phyloP scores from a whole-genome alignment of 2,797 vertebrate genomes.

The Acrossocheilus fasciatus region DNA sequence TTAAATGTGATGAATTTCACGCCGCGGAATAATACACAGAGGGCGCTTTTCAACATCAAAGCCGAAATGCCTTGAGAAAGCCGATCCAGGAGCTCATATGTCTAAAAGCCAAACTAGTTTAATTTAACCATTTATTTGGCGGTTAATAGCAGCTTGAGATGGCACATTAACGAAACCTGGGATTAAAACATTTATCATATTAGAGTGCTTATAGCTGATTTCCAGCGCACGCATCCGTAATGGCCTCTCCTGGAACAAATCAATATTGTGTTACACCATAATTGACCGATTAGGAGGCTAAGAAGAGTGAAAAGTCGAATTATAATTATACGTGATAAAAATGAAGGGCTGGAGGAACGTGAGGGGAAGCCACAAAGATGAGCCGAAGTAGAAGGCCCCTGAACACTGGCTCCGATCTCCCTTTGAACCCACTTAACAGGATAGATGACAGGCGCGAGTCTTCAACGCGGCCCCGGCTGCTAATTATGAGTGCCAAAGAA shows the following conservation, averaged over 20 bases:
- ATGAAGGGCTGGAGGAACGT: slow-evolving; percentile 66
- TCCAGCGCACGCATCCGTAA: slow-evolving; percentile 82
- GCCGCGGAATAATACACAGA: slow-evolving; percentile 66
- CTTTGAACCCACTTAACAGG: slow-evolving; percentile 72
- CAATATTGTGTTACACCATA: slow-evolving; percentile 81
- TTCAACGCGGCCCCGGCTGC: slow-evolving; percentile 49
- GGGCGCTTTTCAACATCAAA: slow-evolving; percentile 65
- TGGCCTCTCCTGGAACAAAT: slow-evolving; percentile 84
- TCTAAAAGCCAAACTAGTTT: slow-evolving; percentile 78
- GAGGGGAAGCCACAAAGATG: slow-evolving; percentile 72
- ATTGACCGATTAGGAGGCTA: slow-evolving; percentile 86
- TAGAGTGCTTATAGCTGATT: slow-evolving; percentile 81
- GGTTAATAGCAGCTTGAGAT: slow-evolving; percentile 79
- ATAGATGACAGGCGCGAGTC: slow-evolving; percentile 62
- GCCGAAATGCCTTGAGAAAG: slow-evolving; percentile 74
- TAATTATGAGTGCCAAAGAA: slow-evolving; percentile 62
- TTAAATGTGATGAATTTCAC: slow-evolving; percentile 71
- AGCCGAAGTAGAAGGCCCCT: slow-evolving; percentile 67
- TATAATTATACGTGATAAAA: slow-evolving; percentile 78
- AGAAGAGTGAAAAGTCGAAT: slow-evolving; percentile 83
- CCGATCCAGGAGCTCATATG: slow-evolving; percentile 67
- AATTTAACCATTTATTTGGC: slow-evolving; percentile 82
- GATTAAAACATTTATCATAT: slow-evolving; percentile 88
- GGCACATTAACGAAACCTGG: slow-evolving; percentile 81
- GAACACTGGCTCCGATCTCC: slow-evolving; percentile 58